These are phyloP conservation scores for Drosophila oshimai DNA, from an alignment of 1,140 invertebrate species.

Conservation along the genomic window DNA sequence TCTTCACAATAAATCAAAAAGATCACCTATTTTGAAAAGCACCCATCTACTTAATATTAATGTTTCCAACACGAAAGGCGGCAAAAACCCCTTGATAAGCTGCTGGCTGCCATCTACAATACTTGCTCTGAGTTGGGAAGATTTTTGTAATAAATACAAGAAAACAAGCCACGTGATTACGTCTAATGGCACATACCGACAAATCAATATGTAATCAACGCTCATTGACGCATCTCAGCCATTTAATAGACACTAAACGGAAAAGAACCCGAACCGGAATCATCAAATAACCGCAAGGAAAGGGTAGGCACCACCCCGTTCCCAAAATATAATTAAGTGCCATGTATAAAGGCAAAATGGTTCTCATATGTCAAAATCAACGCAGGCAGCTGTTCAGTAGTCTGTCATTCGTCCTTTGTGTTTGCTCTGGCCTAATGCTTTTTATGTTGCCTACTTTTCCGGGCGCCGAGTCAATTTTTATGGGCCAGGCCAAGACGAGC, in stretches of 20 bases:
- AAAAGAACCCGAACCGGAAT: not conserved
- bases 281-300: constrained; percentile 16
- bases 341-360: constrained; percentile 24
- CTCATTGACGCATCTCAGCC: constrained; percentile 29
- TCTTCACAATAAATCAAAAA: too few relatives aligned
- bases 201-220: constrained; percentile 33
- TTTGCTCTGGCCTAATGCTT: constrained; percentile 33
- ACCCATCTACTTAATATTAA: not conserved
- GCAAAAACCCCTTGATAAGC: not conserved
- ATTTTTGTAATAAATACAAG: constrained; percentile 2
- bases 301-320: constrained; percentile 9
- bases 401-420: constrained; percentile 27
- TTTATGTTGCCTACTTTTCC: constrained; percentile 53
- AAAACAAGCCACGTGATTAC: constrained; percentile 17
- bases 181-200: constrained; percentile 7
- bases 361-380: constrained; percentile 76
- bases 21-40: too few relatives aligned
- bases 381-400: constrained; percentile 47
- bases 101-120: not conserved
- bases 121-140: not conserved
- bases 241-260: constrained; percentile 17
- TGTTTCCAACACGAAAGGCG: not conserved
- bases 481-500: constrained; percentile 16
- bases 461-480: constrained; percentile 50
- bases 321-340: constrained; percentile 59